Evolutionary conservation across 2,113 vertebrate genomes (phyloP).

Genomic region (Bubo bubo): DNA sequence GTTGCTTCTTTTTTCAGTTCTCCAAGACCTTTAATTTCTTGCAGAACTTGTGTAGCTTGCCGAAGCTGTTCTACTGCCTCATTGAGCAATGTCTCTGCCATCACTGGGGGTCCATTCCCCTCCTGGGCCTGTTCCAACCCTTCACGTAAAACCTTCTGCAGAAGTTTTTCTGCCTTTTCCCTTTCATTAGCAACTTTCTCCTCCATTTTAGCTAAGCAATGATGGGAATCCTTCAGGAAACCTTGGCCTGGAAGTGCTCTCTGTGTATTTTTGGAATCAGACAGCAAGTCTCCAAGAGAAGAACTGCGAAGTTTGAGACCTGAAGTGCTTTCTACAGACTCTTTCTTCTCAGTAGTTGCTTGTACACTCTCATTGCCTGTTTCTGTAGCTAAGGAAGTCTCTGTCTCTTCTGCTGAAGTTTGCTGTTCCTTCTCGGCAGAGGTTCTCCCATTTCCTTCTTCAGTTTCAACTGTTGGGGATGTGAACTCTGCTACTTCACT

Average conservation of each 20-base stretch:
- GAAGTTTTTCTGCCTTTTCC: constrained; percentile 82
- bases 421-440: neutral
- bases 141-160: constrained; percentile 71
- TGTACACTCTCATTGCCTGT: neutral
- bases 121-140: constrained; percentile 47
- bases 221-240: neutral
- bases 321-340: neutral
- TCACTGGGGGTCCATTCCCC: constrained; percentile 35
- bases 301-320: constrained; percentile 71
- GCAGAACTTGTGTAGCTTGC: constrained; percentile 87
- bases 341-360: neutral
- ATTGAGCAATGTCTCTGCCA: constrained; percentile 79
- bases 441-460: constrained; percentile 28
- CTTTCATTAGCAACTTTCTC: constrained; percentile 82
- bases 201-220: constrained; percentile 78
- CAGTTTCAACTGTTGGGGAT: neutral
- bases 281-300: constrained; percentile 84
- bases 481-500: neutral
- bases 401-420: constrained; percentile 36
- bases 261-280: constrained; percentile 12
- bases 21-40: constrained; percentile 83
- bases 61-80: constrained; percentile 88
- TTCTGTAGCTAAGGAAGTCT: constrained; percentile 15
- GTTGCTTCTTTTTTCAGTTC: constrained; percentile 69
- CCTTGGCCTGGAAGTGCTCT: neutral